Conservation (phyloP, 2,797 vertebrate genomes). For the Enteromius anoplus region DNA sequence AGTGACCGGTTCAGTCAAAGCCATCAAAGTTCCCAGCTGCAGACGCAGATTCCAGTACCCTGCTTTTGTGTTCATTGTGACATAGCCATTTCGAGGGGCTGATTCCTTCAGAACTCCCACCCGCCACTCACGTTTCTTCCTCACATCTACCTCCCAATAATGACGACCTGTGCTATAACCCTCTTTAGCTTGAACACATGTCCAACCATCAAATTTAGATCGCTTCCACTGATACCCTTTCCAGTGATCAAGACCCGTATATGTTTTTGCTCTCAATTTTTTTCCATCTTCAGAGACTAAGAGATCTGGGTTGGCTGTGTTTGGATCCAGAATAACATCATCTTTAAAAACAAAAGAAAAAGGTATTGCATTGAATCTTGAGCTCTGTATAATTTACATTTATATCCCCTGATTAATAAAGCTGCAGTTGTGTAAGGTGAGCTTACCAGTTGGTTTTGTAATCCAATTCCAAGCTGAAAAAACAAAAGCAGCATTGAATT, state of each 20-base stretch:
- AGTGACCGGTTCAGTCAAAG: constrained; percentile 52
- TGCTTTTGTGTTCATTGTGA: constrained; percentile 41
- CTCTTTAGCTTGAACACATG: constrained; percentile 52
- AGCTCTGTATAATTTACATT: background rate
- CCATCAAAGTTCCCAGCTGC: constrained; percentile 51
- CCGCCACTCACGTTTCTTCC: constrained; percentile 54
- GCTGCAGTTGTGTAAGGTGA: background rate
- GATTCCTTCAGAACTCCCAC: constrained; percentile 58
- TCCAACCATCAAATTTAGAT: constrained; percentile 53
- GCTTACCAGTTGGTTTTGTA: constrained; percentile 48
- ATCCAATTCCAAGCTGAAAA: constrained; percentile 56
- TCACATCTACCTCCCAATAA: constrained; percentile 62
- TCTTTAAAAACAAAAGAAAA: constrained; percentile 36
- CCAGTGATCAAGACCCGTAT: constrained; percentile 1
- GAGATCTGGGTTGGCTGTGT: constrained; percentile 53
- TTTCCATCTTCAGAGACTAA: constrained; percentile 38
- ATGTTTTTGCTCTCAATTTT: constrained; percentile 30
- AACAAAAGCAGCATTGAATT: background rate
- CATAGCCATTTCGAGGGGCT: constrained; percentile 49
- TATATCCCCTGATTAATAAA: background rate
- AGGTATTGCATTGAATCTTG: background rate
- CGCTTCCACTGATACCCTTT: background rate
- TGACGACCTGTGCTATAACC: constrained; percentile 51
- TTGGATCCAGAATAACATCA: constrained; percentile 54
- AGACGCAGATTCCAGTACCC: constrained; percentile 60